Evolutionary conservation across 1,140 invertebrate genomes (phyloP).

Genomic region (Anastrepha obliqua): DNA sequence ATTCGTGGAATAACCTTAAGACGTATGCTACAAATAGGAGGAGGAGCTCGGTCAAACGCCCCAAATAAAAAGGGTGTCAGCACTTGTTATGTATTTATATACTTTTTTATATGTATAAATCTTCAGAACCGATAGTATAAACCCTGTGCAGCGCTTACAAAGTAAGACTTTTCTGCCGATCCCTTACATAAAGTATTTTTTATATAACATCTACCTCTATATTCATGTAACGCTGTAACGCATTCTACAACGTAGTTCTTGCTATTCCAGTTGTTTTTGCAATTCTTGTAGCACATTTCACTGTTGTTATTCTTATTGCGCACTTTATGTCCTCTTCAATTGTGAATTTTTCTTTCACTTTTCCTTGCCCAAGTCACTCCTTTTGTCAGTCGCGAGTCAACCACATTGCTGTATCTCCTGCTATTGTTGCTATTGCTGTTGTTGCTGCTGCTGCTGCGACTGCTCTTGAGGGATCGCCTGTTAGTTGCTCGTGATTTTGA

Average conservation of each 20-base stretch:
- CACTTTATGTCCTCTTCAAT: conserved; percentile 48
- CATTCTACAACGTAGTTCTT: no score
- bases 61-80: no score
- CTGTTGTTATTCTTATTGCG: not conserved
- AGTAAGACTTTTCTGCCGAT: not conserved
- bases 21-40: no score
- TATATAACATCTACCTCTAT: not conserved
- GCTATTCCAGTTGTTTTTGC: not conserved
- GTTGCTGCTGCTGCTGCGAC: not conserved
- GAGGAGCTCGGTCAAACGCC: no score
- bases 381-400: not conserved
- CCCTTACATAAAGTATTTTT: not conserved
- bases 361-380: not conserved
- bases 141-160: not conserved
- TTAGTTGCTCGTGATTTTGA: conserved; percentile 45
- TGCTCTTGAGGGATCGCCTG: conserved; percentile 25
- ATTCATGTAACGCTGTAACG: not conserved
- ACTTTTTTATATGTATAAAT: no score
- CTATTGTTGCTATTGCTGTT: not conserved
- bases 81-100: no score
- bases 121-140: no score
- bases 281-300: not conserved
- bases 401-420: not conserved
- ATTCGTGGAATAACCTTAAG: no score
- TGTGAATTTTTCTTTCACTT: conserved; percentile 4